A percentile compares a stretch with the other conserved stretches of the same genome.
These are phyloP conservation scores for Gryllus bimaculatus DNA, from an alignment of 1,140 invertebrate species.

Conservation along the genomic window DNA sequence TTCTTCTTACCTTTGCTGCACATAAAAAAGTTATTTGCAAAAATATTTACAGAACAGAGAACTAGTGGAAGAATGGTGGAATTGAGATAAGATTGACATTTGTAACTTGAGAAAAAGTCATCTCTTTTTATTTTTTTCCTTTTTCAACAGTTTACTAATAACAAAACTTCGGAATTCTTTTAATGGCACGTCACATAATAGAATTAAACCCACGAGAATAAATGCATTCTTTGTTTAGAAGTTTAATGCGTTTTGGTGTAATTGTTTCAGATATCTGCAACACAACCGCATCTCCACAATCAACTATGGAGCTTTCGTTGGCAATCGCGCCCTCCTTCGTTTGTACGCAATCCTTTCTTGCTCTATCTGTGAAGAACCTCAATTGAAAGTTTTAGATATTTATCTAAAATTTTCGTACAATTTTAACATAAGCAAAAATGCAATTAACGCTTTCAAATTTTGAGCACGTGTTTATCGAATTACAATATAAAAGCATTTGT, in stretches of 20 bases:
- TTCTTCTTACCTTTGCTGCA: too few species aligned
- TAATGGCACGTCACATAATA: neutral
- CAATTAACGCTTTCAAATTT: neutral
- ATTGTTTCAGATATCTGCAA: conserved; percentile 36
- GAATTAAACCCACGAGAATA: too few species aligned
- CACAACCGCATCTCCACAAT: conserved; percentile 38
- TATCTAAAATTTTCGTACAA: neutral
- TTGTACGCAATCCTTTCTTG: neutral
- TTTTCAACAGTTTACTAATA: neutral
- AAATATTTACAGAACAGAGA: too few species aligned
- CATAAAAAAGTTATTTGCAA: too few species aligned
- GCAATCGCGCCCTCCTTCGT: neutral
- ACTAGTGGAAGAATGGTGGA: too few species aligned
- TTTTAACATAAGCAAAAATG: neutral
- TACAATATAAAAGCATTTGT: neutral
- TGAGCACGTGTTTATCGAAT: neutral
- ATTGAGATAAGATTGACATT: too few species aligned
- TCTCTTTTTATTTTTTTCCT: neutral
- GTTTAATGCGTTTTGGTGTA: neutral
- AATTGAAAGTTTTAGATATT: neutral
- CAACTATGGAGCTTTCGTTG: conserved; percentile 34
- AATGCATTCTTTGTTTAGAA: neutral
- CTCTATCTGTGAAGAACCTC: neutral
- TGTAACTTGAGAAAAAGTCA: neutral
- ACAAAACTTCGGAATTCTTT: neutral